Evolutionary conservation across 2,113 vertebrate species (phyloP).

Genomic region (Semicossyphus pulcher): DNA sequence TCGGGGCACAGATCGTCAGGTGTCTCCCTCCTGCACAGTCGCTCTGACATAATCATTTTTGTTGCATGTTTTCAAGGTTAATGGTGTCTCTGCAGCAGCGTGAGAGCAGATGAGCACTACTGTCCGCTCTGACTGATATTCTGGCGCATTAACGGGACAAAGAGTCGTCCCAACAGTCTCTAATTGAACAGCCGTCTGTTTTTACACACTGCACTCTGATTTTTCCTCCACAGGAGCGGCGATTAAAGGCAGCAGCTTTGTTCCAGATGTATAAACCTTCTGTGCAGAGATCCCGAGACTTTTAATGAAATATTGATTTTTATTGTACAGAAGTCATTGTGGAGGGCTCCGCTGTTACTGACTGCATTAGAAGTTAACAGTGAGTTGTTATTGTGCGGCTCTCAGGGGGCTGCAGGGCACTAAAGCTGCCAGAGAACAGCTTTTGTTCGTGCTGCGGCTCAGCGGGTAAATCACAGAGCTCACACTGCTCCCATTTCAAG

Average conservation of each 20-base stretch:
- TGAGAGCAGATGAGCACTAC: neutral
- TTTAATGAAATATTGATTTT: slow-evolving; percentile 73
- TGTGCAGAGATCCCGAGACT: slow-evolving; percentile 27
- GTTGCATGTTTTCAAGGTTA: slow-evolving; percentile 12
- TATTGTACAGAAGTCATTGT: slow-evolving; percentile 41
- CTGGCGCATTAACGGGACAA: neutral
- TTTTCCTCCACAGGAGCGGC: neutral
- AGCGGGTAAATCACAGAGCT: neutral
- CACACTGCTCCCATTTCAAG: neutral
- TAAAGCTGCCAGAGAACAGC: slow-evolving; percentile 16
- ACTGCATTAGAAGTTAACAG: slow-evolving; percentile 32
- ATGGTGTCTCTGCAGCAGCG: neutral
- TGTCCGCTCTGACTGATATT: neutral
- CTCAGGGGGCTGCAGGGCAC: neutral
- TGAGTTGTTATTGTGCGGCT: slow-evolving; percentile 5
- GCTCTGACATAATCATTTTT: no score
- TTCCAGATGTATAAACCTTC: slow-evolving; percentile 1
- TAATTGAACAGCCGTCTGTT: slow-evolving; percentile 2
- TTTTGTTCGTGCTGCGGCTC: slow-evolving; percentile 10
- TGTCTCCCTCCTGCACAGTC: no score
- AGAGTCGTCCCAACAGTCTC: neutral
- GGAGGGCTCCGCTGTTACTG: neutral
- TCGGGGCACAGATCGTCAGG: no score
- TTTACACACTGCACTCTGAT: neutral
- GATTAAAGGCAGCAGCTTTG: slow-evolving; percentile 19